These are phyloP conservation scores for Myzus persicae DNA, from an alignment of 1,140 invertebrate species.

Conservation along the genomic window DNA sequence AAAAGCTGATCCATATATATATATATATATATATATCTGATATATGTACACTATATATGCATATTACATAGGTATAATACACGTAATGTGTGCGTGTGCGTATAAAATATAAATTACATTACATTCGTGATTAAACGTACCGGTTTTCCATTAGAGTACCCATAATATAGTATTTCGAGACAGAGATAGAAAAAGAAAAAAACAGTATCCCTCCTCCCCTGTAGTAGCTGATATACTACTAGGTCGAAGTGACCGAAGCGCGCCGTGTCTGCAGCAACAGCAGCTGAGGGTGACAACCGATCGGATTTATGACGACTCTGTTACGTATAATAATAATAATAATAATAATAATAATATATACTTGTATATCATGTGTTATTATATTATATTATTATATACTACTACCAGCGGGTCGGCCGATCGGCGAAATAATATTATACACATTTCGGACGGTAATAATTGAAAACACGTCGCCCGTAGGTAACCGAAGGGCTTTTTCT, in stretches of 20 bases:
- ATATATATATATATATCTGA: background rate
- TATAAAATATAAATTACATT: constrained; percentile 43
- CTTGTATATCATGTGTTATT: background rate
- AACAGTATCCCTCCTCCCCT: constrained; percentile 21
- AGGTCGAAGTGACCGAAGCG: background rate
- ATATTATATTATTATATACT: background rate
- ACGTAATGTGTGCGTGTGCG: background rate
- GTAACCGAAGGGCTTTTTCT: constrained; percentile 20
- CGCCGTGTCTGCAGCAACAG: background rate
- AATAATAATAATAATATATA: no score
- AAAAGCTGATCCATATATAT: background rate
- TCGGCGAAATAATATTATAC: constrained; percentile 37
- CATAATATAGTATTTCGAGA: background rate
- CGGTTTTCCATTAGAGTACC: constrained; percentile 34
- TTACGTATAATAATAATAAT: background rate
- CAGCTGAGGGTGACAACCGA: constrained; percentile 42
- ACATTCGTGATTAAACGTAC: constrained; percentile 23
- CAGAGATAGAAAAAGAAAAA: background rate
- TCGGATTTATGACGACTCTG: constrained; percentile 52
- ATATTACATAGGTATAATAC: constrained; percentile 13
- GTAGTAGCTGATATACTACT: background rate
- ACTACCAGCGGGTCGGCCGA: background rate
- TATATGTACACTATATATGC: background rate
- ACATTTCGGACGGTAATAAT: constrained; percentile 32
- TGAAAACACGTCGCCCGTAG: constrained; percentile 53